Evolutionary conservation across 2,113 vertebrate species (phyloP).

Genomic region (Myodes glareolus): DNA sequence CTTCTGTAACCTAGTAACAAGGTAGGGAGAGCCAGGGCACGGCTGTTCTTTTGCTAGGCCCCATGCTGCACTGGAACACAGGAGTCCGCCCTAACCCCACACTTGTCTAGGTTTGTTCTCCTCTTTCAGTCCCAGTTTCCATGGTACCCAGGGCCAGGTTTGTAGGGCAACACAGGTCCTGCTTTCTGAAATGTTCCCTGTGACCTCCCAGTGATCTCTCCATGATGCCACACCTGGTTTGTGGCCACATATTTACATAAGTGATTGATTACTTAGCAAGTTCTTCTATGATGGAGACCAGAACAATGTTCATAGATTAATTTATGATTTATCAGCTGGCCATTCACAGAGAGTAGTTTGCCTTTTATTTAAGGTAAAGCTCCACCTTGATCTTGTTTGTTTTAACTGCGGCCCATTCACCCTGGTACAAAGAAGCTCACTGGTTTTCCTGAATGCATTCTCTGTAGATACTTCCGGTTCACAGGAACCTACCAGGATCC

Average conservation of each 20-base stretch:
- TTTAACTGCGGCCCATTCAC: not conserved
- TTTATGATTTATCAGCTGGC: not conserved
- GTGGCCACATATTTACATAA: not conserved
- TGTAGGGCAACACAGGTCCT: too few relatives aligned
- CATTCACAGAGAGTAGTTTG: not conserved
- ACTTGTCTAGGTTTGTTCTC: conserved; percentile 29
- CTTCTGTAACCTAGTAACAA: conserved; percentile 10
- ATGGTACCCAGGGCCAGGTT: not conserved
- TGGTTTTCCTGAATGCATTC: not conserved
- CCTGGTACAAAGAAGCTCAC: not conserved
- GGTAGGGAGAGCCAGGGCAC: not conserved
- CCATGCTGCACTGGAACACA: not conserved
- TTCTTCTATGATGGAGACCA: not conserved
- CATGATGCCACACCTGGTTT: not conserved
- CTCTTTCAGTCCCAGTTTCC: not conserved
- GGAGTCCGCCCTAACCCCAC: not conserved
- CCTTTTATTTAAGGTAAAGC: too few relatives aligned
- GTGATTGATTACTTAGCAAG: not conserved
- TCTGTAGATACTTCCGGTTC: not conserved
- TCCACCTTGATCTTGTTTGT: not conserved
- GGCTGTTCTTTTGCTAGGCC: not conserved
- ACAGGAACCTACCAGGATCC: accelerated
- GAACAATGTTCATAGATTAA: not conserved
- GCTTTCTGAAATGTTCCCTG: not conserved
- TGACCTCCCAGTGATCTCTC: not conserved